These are phyloP conservation scores for Catamblyrhynchus diadema DNA, from an alignment of 2,797 vertebrate species.

Conservation along the genomic window DNA sequence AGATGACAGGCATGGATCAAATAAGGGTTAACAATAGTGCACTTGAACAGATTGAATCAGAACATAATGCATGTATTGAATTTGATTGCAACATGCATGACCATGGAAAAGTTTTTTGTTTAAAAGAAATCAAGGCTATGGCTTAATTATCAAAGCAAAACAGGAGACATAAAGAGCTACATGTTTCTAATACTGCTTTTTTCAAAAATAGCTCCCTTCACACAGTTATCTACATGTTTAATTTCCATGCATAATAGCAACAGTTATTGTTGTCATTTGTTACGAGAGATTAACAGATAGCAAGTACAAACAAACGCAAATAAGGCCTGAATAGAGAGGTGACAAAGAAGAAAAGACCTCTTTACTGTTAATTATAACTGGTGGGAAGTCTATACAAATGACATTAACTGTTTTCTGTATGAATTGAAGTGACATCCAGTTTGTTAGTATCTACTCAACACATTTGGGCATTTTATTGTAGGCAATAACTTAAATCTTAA, in stretches of 20 bases:
- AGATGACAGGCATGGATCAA: conserved; percentile 70
- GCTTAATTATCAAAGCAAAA: conserved; percentile 78
- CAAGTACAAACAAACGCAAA: conserved; percentile 78
- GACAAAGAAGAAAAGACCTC: conserved; percentile 75
- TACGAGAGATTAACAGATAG: conserved; percentile 79
- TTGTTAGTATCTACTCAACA: neutral
- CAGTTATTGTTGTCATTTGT: conserved; percentile 80
- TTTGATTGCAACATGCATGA: conserved; percentile 72
- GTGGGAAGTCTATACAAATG: conserved; percentile 76
- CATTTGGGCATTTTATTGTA: conserved; percentile 52
- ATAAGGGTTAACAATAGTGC: conserved; percentile 72
- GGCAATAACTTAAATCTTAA: conserved; percentile 12
- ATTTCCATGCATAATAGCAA: conserved; percentile 77
- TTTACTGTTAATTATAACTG: conserved; percentile 78
- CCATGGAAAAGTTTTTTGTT: conserved; percentile 72
- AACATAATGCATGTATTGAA: conserved; percentile 76
- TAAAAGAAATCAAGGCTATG: conserved; percentile 67
- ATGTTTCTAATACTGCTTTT: conserved; percentile 63
- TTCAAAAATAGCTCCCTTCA: conserved; percentile 69
- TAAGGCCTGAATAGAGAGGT: conserved; percentile 78
- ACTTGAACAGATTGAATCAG: conserved; percentile 74
- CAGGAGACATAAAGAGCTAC: conserved; percentile 68
- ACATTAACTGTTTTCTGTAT: conserved; percentile 67
- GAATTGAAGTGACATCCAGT: conserved; percentile 62
- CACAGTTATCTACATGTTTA: conserved; percentile 75